These are phyloP conservation scores for Misgurnus anguillicaudatus DNA, from an alignment of 2,113 vertebrate genomes.

Conservation along the genomic window DNA sequence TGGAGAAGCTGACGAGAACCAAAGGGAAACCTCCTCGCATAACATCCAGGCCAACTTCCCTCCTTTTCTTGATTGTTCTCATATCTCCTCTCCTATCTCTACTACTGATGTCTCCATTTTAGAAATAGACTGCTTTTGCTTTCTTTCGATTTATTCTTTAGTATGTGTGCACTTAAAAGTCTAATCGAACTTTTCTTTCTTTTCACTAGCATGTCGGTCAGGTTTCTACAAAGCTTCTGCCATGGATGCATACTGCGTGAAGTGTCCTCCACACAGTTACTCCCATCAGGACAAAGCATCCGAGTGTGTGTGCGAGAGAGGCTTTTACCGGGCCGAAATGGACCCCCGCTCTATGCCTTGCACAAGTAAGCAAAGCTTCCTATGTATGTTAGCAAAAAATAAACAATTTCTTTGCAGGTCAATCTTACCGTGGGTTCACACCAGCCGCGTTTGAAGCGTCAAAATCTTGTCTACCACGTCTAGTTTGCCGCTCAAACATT, in stretches of 20 bases:
- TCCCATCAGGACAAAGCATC: constrained; percentile 75
- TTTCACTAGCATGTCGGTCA: constrained; percentile 73
- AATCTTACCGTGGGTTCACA: no score
- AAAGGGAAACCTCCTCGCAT: constrained; percentile 25
- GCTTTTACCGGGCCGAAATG: constrained; percentile 74
- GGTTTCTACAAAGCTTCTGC: constrained; percentile 81
- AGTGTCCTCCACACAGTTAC: constrained; percentile 80
- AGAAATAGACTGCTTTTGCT: no score
- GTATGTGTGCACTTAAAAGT: background rate
- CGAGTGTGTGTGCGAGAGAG: constrained; percentile 77
- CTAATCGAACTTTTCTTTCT: constrained; percentile 13
- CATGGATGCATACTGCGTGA: constrained; percentile 79
- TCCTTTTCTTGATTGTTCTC: constrained; percentile 1
- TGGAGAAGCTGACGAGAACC: constrained; percentile 27
- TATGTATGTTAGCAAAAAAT: background rate
- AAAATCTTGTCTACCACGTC: no score
- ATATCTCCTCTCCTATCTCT: background rate
- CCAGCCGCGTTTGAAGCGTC: no score
- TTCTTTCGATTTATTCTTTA: background rate
- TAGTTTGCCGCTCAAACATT: no score
- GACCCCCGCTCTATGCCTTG: constrained; percentile 81
- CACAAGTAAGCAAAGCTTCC: constrained; percentile 73
- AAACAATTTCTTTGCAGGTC: background rate
- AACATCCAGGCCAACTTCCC: constrained; percentile 14
- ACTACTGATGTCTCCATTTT: background rate